These are phyloP conservation scores for Lepidonotus clava DNA, from an alignment of 2,888 invertebrate species.

Conservation along the genomic window DNA sequence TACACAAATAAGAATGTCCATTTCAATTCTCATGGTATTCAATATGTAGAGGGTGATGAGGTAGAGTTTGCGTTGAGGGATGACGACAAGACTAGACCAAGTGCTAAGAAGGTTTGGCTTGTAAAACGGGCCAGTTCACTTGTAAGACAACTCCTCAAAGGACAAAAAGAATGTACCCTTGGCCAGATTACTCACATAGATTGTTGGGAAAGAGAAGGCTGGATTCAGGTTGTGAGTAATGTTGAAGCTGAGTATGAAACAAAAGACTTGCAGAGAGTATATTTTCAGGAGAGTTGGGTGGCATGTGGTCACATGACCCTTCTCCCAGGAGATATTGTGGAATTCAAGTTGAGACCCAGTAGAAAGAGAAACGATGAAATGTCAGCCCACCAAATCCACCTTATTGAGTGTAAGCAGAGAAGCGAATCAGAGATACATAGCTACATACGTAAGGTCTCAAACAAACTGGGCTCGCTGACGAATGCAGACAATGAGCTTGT, in stretches of 20 bases:
- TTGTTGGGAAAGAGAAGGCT: background rate
- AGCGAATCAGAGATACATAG: background rate
- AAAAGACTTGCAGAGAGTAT: background rate
- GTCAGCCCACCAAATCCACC: background rate
- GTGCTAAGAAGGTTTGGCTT: background rate
- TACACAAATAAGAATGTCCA: background rate
- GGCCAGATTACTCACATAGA: background rate
- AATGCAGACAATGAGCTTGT: background rate
- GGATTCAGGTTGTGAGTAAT: background rate
- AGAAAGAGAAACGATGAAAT: background rate
- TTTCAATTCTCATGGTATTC: background rate
- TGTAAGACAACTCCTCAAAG: background rate
- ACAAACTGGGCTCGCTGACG: too few species aligned
- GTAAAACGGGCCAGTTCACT: background rate
- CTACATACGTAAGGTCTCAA: background rate
- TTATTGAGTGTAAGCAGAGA: background rate
- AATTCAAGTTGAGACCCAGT: background rate
- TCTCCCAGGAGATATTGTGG: background rate
- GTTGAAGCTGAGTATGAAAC: background rate
- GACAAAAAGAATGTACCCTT: background rate
- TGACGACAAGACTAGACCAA: background rate
- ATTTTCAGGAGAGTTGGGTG: background rate
- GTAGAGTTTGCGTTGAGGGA: background rate
- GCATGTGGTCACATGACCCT: background rate
- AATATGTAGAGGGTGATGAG: background rate